Conservation (phyloP, 2,113 vertebrate genomes). For the Menidia beryllina region DNA sequence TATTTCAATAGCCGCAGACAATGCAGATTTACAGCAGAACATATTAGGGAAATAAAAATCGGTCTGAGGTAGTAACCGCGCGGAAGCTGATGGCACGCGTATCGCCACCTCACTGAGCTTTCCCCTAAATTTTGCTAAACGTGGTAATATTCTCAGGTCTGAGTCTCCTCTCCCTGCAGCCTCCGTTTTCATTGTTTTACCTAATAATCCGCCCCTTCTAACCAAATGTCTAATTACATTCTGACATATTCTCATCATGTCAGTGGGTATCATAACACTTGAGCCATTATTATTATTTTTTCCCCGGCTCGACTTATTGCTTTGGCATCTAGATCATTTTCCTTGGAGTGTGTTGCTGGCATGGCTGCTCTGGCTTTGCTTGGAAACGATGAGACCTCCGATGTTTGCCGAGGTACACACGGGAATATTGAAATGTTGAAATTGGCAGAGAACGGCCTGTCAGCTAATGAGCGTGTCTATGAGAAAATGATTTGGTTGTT, state of each 20-base stretch:
- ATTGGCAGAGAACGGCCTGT: conserved; percentile 79
- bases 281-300: conserved; percentile 62
- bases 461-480: conserved; percentile 83
- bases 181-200: conserved; percentile 47
- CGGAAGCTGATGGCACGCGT: conserved; percentile 67
- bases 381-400: conserved; percentile 78
- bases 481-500: conserved; percentile 83
- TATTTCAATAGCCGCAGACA: conserved; percentile 83
- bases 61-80: conserved; percentile 59
- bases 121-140: conserved; percentile 31
- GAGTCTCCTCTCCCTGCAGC: conserved; percentile 29
- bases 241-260: conserved; percentile 71
- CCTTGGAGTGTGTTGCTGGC: conserved; percentile 79
- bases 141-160: conserved; percentile 34
- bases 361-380: conserved; percentile 67
- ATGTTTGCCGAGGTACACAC: conserved; percentile 80
- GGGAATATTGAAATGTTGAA: conserved; percentile 83
- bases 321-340: conserved; percentile 75
- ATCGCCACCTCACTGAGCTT: conserved; percentile 18
- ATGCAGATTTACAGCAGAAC: conserved; percentile 83
- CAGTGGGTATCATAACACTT: conserved; percentile 68
- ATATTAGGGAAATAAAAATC: conserved; percentile 84
- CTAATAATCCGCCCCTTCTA: conserved; percentile 30
- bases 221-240: conserved; percentile 71
- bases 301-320: conserved; percentile 77